Conservation (phyloP, 2,888 invertebrate genomes). For the Meteorus cinctellus region DNA sequence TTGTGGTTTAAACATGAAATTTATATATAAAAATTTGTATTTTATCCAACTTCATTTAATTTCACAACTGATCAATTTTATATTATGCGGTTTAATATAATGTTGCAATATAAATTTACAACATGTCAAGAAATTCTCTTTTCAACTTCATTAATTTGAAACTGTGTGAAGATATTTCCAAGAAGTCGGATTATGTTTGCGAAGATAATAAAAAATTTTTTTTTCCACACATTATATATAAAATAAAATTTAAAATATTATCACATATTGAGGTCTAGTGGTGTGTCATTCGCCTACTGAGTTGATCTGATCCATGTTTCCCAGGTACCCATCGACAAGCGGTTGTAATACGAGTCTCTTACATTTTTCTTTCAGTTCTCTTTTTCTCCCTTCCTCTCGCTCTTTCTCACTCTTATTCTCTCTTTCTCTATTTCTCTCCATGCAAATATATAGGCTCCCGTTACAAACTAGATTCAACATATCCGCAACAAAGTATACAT, state of each 20-base stretch:
- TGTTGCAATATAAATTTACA: background rate
- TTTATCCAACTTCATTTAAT: background rate
- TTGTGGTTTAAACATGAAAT: background rate
- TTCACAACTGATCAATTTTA: background rate
- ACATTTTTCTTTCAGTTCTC: background rate
- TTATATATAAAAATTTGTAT: background rate
- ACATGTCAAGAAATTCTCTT: background rate
- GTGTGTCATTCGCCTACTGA: conserved; percentile 12
- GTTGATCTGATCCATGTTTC: conserved; percentile 36
- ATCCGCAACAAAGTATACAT: conserved; percentile 26
- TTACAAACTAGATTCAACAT: conserved; percentile 41
- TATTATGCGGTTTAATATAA: background rate
- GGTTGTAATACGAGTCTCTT: conserved; percentile 39
- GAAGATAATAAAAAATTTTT: background rate
- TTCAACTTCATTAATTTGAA: background rate
- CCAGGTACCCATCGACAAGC: conserved; percentile 38
- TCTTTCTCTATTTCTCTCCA: background rate
- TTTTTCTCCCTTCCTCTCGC: background rate
- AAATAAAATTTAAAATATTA: conserved; percentile 11
- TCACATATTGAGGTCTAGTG: conserved; percentile 10
- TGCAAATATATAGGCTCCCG: conserved; percentile 36
- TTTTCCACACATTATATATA: background rate
- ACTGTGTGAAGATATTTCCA: background rate
- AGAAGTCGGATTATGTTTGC: background rate
- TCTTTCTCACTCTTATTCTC: background rate